A percentile compares a stretch with the other conserved stretches of the same genome.
These are phyloP conservation scores for Chelon labrosus DNA, from an alignment of 2,797 vertebrate species.

Conservation along the genomic window DNA sequence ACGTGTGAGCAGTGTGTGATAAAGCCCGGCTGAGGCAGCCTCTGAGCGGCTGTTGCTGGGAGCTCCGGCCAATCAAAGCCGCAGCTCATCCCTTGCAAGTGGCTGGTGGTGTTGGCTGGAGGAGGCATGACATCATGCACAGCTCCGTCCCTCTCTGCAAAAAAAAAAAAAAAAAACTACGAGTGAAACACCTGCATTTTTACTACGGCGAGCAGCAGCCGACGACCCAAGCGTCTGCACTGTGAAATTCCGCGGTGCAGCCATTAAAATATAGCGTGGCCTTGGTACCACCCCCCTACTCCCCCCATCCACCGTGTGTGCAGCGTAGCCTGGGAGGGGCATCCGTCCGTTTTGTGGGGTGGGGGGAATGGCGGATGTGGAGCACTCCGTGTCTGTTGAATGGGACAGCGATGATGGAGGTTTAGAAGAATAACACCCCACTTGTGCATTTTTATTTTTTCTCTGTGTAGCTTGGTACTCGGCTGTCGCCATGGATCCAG, in stretches of 20 bases:
- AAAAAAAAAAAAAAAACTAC: constrained; percentile 64
- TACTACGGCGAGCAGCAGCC: constrained; percentile 16
- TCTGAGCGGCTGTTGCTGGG: constrained; percentile 83
- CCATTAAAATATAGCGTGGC: constrained; percentile 21
- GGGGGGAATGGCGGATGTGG: constrained; percentile 79
- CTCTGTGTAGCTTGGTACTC: constrained; percentile 50
- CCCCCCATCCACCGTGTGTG: constrained; percentile 21
- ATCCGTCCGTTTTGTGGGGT: constrained; percentile 20
- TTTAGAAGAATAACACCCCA: constrained; percentile 54
- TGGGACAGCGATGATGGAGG: constrained; percentile 74
- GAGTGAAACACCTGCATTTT: constrained; percentile 27
- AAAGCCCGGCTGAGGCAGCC: constrained; percentile 9
- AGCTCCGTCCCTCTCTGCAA: constrained; percentile 43
- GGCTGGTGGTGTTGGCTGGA: constrained; percentile 62
- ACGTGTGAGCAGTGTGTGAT: neutral
- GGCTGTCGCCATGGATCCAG: constrained; percentile 79
- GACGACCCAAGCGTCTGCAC: constrained; percentile 13
- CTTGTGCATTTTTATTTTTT: constrained; percentile 14
- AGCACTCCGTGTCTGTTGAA: constrained; percentile 68
- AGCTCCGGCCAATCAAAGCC: constrained; percentile 82
- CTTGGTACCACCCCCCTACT: constrained; percentile 1
- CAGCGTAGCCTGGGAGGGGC: constrained; percentile 66
- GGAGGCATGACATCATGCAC: constrained; percentile 81
- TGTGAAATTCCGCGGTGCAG: constrained; percentile 38
- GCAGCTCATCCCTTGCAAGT: constrained; percentile 56